phyloP scores from a whole-genome alignment of 2,797 vertebrate species.

The Rhabdophis nuchalis region DNA sequence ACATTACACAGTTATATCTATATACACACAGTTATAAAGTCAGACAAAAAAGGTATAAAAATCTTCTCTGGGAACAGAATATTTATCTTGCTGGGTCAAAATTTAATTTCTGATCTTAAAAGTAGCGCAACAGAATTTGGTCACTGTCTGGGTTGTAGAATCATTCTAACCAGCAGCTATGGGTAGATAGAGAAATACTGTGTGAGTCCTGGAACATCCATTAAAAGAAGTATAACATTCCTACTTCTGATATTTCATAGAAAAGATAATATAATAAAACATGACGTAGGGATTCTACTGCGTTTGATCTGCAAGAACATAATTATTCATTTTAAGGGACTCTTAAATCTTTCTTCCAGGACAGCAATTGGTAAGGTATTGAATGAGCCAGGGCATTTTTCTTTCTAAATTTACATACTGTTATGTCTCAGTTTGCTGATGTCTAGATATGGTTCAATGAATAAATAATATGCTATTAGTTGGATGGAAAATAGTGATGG shows the following conservation, averaged over 20 bases:
- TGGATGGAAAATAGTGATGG: neutral
- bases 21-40: neutral
- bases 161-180: neutral
- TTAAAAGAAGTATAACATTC: neutral
- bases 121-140: neutral
- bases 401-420: neutral
- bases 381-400: neutral
- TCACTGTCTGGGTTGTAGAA: neutral
- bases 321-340: neutral
- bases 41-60: neutral
- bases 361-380: neutral
- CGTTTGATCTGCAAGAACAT: neutral
- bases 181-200: neutral
- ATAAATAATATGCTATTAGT: neutral
- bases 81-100: neutral
- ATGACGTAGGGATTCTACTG: neutral
- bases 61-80: neutral
- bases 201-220: neutral
- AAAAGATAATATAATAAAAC: neutral
- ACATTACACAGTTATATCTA: neutral
- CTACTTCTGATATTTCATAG: neutral
- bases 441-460: neutral
- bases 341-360: neutral
- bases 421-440: neutral
- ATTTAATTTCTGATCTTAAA: neutral